Conservation (phyloP, 2,797 vertebrate genomes). For the Oophaga sylvatica region DNA sequence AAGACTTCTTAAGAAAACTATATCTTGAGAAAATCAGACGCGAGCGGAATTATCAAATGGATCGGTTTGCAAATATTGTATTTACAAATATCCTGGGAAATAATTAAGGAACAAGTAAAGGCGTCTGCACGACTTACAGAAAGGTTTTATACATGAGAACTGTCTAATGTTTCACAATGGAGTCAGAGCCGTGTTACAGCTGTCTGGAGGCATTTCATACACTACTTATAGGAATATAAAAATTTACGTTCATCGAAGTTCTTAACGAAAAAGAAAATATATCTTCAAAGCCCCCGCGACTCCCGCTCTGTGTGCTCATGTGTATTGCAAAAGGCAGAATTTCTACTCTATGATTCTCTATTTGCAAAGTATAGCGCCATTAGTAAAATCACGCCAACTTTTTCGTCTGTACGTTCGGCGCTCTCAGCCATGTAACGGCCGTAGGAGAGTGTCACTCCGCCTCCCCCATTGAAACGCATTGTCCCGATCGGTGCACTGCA, state of each 20-base stretch:
- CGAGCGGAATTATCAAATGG: not conserved
- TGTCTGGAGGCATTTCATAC: not conserved
- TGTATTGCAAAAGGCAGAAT: too few species aligned
- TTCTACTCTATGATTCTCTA: too few species aligned
- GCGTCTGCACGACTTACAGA: not conserved
- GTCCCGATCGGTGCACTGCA: too few species aligned
- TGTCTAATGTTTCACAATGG: not conserved
- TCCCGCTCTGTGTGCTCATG: too few species aligned
- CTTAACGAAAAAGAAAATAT: not conserved
- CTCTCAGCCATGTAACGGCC: too few species aligned
- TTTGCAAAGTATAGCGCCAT: too few species aligned
- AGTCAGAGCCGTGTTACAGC: not conserved
- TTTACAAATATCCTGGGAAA: not conserved
- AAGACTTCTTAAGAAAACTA: not conserved
- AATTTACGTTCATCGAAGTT: not conserved
- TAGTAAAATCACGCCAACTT: too few species aligned
- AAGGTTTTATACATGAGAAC: too few species aligned
- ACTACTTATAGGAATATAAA: not conserved
- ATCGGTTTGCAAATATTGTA: not conserved
- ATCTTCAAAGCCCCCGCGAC: too few species aligned
- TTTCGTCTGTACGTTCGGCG: too few species aligned
- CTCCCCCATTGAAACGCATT: too few species aligned
- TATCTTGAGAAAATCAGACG: not conserved
- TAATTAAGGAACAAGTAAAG: not conserved
- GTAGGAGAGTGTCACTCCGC: too few species aligned